Conservation (phyloP, 2,888 invertebrate genomes). For the Melangyna quadrimaculata region DNA sequence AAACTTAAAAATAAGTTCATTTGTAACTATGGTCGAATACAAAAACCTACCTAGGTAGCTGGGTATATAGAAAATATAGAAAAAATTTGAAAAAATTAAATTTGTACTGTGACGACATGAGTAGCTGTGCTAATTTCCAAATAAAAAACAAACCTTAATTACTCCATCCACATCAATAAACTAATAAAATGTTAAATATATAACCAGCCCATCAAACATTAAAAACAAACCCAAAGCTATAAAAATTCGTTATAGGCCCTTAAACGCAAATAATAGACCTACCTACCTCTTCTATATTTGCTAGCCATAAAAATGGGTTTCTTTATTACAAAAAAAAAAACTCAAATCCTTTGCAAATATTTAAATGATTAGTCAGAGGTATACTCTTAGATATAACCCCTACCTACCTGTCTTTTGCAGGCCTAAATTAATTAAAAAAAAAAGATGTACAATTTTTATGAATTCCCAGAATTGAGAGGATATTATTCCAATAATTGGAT, state of each 20-base stretch:
- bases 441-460: background rate
- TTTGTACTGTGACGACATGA: no score
- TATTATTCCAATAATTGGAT: constrained; percentile 6
- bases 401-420: background rate
- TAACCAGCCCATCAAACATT: background rate
- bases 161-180: background rate
- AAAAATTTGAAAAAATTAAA: no score
- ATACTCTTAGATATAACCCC: background rate
- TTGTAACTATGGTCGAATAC: no score
- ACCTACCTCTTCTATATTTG: background rate
- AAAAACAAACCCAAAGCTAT: background rate
- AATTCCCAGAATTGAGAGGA: background rate
- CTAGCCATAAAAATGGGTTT: background rate
- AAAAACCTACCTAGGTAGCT: no score
- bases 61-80: no score
- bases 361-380: background rate
- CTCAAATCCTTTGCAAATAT: background rate
- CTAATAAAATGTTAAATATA: background rate
- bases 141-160: background rate
- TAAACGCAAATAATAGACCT: background rate
- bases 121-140: no score
- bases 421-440: background rate
- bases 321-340: background rate
- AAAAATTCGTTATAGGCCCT: background rate
- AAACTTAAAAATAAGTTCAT: no score